Conservation (phyloP, 1,140 invertebrate species). For the Drosophila sucinea region DNA sequence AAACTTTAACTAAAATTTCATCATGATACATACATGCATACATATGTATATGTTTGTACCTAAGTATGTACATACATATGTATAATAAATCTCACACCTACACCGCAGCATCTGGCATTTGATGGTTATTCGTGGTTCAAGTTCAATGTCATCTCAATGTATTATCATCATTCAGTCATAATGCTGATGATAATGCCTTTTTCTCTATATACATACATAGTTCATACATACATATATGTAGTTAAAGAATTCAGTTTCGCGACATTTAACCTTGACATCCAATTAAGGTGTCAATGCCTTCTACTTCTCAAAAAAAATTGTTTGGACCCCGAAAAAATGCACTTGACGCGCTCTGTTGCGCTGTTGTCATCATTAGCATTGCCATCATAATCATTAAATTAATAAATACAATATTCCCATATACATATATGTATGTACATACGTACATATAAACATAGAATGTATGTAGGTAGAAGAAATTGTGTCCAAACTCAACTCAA, state of each 20-base stretch:
- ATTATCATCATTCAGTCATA: conserved; percentile 40
- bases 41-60: neutral
- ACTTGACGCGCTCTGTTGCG: conserved; percentile 49
- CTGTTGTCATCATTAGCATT: conserved; percentile 64
- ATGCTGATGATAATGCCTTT: conserved; percentile 7
- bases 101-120: conserved; percentile 4
- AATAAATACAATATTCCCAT: conserved; percentile 57
- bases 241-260: conserved; percentile 42
- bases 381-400: conserved; percentile 78
- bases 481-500: conserved; percentile 11
- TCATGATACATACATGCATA: neutral
- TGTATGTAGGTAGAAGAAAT: conserved; percentile 5
- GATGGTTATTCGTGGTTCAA: conserved; percentile 48
- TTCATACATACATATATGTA: conserved; percentile 9
- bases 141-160: conserved; percentile 72
- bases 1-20: conserved; percentile 12
- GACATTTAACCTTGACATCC: conserved; percentile 73
- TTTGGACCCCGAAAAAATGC: conserved; percentile 39
- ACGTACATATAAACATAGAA: neutral
- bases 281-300: conserved; percentile 77
- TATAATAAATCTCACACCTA: conserved; percentile 7
- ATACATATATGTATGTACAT: conserved; percentile 31
- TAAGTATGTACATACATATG: neutral
- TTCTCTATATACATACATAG: conserved; percentile 1
- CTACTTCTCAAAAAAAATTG: conserved; percentile 11